Evolutionary conservation across 1,140 invertebrate genomes (phyloP), one percentile per base, ranked within the genome.

Genomic region (Conus ventricosus): DNA sequence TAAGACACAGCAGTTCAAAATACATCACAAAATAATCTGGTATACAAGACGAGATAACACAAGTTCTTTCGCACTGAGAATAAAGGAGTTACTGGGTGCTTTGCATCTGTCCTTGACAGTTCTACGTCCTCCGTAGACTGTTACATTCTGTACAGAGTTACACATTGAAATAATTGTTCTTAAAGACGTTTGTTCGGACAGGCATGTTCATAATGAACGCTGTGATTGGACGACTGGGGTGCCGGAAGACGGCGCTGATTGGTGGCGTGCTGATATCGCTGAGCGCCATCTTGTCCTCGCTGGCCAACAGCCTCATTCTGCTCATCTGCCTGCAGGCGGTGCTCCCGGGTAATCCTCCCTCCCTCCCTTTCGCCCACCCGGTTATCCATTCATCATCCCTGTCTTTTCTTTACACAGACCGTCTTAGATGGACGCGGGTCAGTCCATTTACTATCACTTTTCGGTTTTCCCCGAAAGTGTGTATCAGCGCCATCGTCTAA

Each of bases 131-230:
- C 53, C 17, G n/a, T 60, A 10, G 17, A 5, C 39, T 10, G 11
- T 5, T 6, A 15, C 20, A 82, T 8, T 20, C 39, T 5, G 5
- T 15, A 53, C 20, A 82, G 27, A 82, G 51, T 23, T 13, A 39
- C 20, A 4, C 39, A 39, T 3, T 39, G 39, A 39, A 39, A 39
- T 4, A 3, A 51, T 54, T 3, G 3, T 3, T 2, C 6, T 53
- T 15, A 20, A 20, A 82, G 17, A 39, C 5, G 4, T 53, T 25
- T 27, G 10, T 23, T 51, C 27, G 6, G n/a, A 60, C 75, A 87
- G 85, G 85, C 75, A 11, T 87, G 85, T 87, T 75, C 25, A 51
- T 87, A 13, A 87, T 87, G 85, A 87, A 87, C 75, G 85, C 75
- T 20, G 53, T 87, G 75, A 39, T 87, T 27, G 71, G 71, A 39